A percentile compares a stretch with the other conserved stretches of the same genome.
These are phyloP conservation scores for Dicyrtomina minuta DNA, from an alignment of 2,888 invertebrate species.

Conservation along the genomic window DNA sequence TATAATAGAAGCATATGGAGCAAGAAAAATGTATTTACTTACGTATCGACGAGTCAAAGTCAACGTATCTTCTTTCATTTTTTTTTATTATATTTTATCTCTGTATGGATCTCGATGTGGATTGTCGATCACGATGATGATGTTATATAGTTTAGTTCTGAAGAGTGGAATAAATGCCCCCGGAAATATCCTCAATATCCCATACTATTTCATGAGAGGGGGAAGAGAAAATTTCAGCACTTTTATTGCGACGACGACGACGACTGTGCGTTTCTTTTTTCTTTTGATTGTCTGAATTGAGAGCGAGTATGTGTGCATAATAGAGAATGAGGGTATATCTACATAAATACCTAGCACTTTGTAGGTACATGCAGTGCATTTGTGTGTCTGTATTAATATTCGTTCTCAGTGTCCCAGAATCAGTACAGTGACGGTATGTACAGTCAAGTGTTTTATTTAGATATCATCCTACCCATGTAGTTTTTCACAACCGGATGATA, in stretches of 20 bases:
- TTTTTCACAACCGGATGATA: constrained; percentile 3
- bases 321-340: background rate
- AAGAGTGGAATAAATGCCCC: constrained; percentile 24
- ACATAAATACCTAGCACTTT: background rate
- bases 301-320: too few species aligned
- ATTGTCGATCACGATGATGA: too few species aligned
- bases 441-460: too few species aligned
- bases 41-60: too few species aligned
- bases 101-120: too few species aligned
- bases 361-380: background rate
- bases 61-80: too few species aligned
- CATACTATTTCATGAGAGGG: background rate
- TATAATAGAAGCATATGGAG: too few species aligned
- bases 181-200: constrained; percentile 28
- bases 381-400: too few species aligned
- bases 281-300: constrained; percentile 6
- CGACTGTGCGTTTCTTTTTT: constrained; percentile 13
- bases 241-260: constrained; percentile 3
- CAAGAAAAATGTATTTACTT: too few species aligned
- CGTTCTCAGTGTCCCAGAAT: too few species aligned
- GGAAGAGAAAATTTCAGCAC: constrained; percentile 20
- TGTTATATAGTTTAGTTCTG: background rate
- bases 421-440: too few species aligned
- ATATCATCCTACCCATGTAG: background rate
- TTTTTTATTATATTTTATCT: too few species aligned